phyloP scores from a whole-genome alignment of 2,113 vertebrate genomes.

The Nycticebus coucang region DNA sequence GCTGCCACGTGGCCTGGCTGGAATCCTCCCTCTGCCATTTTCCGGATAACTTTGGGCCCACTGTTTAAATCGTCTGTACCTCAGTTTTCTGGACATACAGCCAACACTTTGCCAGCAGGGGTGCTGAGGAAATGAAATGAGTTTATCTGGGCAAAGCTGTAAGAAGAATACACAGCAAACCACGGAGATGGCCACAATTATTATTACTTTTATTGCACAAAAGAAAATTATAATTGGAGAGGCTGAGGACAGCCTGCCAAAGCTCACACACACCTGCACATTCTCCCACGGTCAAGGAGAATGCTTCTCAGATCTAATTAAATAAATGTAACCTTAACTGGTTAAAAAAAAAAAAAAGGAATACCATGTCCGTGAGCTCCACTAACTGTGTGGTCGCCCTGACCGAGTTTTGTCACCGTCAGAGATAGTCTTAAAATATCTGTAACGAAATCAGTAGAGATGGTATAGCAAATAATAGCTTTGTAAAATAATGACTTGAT shows the following conservation, averaged over 20 bases:
- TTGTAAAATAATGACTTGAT: conserved; percentile 21
- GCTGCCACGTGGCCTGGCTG: neutral
- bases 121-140: neutral
- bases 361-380: neutral
- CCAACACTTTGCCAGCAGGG: neutral
- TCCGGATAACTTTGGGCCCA: neutral
- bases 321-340: neutral
- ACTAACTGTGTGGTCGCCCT: neutral
- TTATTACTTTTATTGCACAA: neutral
- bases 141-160: neutral
- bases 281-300: neutral
- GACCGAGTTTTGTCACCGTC: neutral
- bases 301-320: neutral
- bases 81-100: neutral
- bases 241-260: neutral
- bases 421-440: neutral
- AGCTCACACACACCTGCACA: neutral
- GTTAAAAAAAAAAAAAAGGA: neutral
- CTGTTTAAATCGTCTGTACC: rapidly evolving
- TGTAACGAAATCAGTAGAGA: neutral
- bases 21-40: neutral
- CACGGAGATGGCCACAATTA: rapidly evolving
- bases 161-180: neutral
- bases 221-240: neutral
- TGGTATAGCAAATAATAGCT: neutral